Conservation (phyloP, 2,888 invertebrate genomes). For the Heliconius cydno region DNA sequence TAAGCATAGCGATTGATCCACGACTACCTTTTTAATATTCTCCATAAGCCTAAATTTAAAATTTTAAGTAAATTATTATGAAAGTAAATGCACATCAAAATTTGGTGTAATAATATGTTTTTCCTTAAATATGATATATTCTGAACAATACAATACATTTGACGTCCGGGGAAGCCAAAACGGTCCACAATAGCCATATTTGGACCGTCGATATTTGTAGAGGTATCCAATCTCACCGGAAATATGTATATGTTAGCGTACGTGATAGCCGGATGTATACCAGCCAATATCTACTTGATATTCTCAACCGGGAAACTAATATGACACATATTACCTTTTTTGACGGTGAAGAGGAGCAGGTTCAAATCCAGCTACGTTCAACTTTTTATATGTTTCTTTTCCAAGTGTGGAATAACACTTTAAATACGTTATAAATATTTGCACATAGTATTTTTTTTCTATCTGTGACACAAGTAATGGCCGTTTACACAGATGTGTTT, state of each 20-base stretch:
- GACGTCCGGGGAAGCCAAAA: conserved; percentile 19
- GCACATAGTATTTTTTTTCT: no score
- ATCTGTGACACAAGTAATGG: no score
- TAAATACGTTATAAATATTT: no score
- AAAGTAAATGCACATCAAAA: not conserved
- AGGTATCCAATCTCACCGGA: conserved; percentile 38
- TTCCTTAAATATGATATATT: not conserved
- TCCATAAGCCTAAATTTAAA: not conserved
- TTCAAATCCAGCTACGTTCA: no score
- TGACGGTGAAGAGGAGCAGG: no score
- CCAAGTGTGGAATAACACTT: no score
- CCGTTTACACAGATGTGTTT: no score
- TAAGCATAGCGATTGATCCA: not conserved
- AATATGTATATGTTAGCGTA: conserved; percentile 25
- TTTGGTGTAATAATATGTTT: not conserved
- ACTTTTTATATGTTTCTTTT: no score
- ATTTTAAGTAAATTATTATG: not conserved
- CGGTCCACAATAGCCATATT: conserved; percentile 31
- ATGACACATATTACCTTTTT: not conserved
- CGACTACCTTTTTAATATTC: not conserved
- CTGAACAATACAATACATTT: conserved; percentile 16
- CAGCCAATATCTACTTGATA: conserved; percentile 22
- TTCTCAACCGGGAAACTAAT: conserved; percentile 33
- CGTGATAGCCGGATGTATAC: conserved; percentile 30
- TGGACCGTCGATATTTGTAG: conserved; percentile 30